Percentiles rank a stretch among this genome's conserved stretches.
These are phyloP conservation scores for Campylomormyrus tamandua DNA, from an alignment of 2,113 vertebrate genomes.

Conservation along the genomic window DNA sequence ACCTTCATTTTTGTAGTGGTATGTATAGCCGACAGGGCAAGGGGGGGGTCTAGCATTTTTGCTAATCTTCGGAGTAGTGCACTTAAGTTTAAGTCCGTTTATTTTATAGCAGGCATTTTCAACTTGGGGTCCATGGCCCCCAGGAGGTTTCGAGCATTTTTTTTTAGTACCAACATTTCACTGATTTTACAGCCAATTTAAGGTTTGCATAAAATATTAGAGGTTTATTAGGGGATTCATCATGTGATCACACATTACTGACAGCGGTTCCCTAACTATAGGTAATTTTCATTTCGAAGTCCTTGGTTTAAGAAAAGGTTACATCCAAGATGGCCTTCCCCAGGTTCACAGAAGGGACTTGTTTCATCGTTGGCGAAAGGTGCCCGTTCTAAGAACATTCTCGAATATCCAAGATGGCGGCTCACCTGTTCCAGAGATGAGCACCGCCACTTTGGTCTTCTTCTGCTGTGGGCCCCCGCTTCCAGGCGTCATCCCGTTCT, in stretches of 20 bases:
- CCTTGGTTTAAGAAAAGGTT: not conserved
- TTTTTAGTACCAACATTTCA: not conserved
- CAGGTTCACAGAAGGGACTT: not conserved
- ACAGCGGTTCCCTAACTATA: not conserved
- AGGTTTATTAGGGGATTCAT: not conserved
- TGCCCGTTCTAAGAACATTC: not conserved
- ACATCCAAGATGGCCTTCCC: not conserved
- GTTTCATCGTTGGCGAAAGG: not conserved
- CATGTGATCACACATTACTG: not conserved
- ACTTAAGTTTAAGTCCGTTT: not conserved
- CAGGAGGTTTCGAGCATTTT: not conserved
- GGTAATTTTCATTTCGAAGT: not conserved
- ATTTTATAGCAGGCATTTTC: not conserved
- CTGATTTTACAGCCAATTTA: not conserved
- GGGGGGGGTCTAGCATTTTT: not conserved
- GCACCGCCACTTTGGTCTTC: conserved; percentile 73
- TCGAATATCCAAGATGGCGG: not conserved
- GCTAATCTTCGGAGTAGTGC: not conserved
- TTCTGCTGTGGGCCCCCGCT: conserved; percentile 30
- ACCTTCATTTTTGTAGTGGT: not conserved
- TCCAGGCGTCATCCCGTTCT: conserved; percentile 21
- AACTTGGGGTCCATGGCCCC: not conserved
- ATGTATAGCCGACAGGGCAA: not conserved
- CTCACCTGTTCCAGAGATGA: conserved; percentile 93
- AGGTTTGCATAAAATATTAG: not conserved